These are phyloP conservation scores for Leptoteleia sp. DNA, from an alignment of 1,140 invertebrate genomes.

Conservation along the genomic window DNA sequence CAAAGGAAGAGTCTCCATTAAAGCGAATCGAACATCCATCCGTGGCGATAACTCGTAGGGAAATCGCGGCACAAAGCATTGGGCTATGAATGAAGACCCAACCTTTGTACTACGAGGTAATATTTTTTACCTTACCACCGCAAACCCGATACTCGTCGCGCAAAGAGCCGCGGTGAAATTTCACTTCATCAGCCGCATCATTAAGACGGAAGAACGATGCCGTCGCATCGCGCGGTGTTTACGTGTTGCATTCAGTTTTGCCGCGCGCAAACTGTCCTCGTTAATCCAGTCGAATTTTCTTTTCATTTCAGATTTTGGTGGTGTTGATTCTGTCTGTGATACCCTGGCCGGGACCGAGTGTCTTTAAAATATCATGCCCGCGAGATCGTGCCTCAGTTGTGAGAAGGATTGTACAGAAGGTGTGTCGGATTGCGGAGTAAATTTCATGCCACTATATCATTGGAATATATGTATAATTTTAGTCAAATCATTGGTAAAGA, in stretches of 20 bases:
- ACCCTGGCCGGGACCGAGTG: constrained; percentile 92
- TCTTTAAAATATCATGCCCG: constrained; percentile 92
- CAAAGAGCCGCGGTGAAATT: too few species aligned
- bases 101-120: constrained; percentile 87
- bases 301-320: constrained; percentile 84
- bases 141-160: too few species aligned
- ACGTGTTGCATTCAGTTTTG: constrained; percentile 43
- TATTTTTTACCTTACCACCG: background rate
- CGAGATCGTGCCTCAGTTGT: constrained; percentile 94
- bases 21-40: constrained; percentile 22
- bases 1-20: constrained; percentile 54
- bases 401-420: constrained; percentile 91
- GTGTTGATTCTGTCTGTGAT: constrained; percentile 90
- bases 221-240: constrained; percentile 29
- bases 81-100: constrained; percentile 86
- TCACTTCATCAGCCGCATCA: too few species aligned
- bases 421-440: constrained; percentile 67
- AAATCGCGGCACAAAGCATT: constrained; percentile 70
- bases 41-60: constrained; percentile 36
- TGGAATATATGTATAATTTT: too few species aligned
- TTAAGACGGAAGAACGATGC: constrained; percentile 9
- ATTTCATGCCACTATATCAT: too few species aligned
- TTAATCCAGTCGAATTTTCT: background rate
- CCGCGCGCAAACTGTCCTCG: background rate
- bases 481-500: too few species aligned